Percentiles rank a stretch among this genome's conserved stretches.
Conservation (phyloP, 2,113 vertebrate genomes). For the Mugil cephalus region DNA sequence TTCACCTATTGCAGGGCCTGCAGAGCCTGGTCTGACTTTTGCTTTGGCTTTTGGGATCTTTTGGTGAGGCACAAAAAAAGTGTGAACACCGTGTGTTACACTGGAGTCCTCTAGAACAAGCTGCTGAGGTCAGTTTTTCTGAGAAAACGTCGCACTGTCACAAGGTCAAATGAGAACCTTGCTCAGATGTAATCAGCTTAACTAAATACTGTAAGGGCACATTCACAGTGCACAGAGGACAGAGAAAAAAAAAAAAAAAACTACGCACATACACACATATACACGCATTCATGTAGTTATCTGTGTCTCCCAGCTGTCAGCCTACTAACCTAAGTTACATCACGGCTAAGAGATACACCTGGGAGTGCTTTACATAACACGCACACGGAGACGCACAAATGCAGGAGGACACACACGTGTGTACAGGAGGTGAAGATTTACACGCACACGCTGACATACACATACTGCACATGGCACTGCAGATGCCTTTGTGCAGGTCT, state of each 20-base stretch:
- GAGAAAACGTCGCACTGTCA: conserved; percentile 24
- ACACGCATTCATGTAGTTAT: conserved; percentile 53
- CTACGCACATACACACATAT: conserved; percentile 11
- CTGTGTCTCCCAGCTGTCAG: conserved; percentile 54
- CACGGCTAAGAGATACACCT: conserved; percentile 62
- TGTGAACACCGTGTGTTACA: conserved; percentile 31
- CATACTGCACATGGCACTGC: conserved; percentile 11
- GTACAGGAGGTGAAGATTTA: conserved; percentile 3
- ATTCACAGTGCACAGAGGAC: conserved; percentile 33
- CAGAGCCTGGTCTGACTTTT: conserved; percentile 6
- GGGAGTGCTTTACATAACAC: conserved; percentile 60
- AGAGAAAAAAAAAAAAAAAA: conserved; percentile 31
- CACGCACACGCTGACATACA: conserved; percentile 10
- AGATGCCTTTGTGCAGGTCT: conserved; percentile 24
- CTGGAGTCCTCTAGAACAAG: conserved; percentile 1
- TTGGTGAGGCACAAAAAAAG: not conserved
- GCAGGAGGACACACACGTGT: conserved; percentile 16
- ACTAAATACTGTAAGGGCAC: conserved; percentile 30
- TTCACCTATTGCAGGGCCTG: not conserved
- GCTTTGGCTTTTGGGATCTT: not conserved
- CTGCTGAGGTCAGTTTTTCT: conserved; percentile 36
- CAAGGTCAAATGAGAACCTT: conserved; percentile 54
- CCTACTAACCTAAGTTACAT: conserved; percentile 58
- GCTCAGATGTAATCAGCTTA: conserved; percentile 49
- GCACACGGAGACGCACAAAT: conserved; percentile 10